phyloP scores from a whole-genome alignment of 2,888 invertebrate genomes.

The Noctua janthe region DNA sequence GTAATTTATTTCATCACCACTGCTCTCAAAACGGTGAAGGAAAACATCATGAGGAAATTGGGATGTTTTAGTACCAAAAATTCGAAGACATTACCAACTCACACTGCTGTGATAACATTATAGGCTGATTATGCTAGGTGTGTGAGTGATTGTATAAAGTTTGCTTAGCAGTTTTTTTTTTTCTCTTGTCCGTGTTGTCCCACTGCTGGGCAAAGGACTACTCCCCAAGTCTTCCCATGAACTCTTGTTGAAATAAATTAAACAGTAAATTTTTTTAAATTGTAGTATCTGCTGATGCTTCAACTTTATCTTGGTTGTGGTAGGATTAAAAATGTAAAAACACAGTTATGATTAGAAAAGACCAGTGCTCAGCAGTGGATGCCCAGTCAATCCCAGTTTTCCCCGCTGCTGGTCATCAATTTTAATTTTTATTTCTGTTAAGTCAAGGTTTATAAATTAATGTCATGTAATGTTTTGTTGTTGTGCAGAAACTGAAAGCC shows the following conservation, averaged over 20 bases:
- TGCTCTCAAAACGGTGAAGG: no score
- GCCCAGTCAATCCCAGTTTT: background rate
- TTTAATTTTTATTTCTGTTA: background rate
- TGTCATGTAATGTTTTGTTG: background rate
- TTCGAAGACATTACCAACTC: no score
- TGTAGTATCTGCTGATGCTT: no score
- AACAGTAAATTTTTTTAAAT: background rate
- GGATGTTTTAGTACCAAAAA: no score
- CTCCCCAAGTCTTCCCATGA: background rate
- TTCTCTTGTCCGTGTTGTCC: background rate
- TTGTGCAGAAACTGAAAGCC: background rate
- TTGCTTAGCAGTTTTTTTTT: background rate
- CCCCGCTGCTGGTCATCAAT: background rate
- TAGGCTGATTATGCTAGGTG: no score
- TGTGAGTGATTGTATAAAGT: background rate
- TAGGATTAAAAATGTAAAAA: no score
- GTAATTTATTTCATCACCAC: no score
- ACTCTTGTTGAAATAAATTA: background rate
- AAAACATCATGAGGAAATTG: no score
- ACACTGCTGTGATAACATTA: no score
- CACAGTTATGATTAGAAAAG: background rate
- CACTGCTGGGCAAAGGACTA: background rate
- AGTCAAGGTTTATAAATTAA: no score
- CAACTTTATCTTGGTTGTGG: no score
- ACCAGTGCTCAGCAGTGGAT: background rate